Evolutionary conservation across 2,113 vertebrate species (phyloP).

Genomic region (Callocephalon fimbriatum): DNA sequence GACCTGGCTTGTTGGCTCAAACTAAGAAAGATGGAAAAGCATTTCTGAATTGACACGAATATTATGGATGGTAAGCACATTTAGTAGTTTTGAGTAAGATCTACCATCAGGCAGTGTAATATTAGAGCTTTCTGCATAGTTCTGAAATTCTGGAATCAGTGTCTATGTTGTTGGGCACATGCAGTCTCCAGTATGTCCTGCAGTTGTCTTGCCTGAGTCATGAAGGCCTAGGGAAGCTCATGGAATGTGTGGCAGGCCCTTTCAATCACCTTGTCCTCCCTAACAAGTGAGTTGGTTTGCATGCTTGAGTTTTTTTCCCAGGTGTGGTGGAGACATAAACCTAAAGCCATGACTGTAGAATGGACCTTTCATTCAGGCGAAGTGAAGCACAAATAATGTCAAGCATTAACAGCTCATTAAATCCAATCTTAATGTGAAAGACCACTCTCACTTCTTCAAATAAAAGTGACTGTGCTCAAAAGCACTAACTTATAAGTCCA

Average conservation of each 20-base stretch:
- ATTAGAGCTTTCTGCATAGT: not conserved
- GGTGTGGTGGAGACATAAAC: not conserved
- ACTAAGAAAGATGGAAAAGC: not conserved
- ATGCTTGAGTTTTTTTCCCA: not conserved
- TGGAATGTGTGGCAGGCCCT: not conserved
- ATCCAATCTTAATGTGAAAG: not conserved
- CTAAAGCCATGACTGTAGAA: not conserved
- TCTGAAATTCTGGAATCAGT: accelerated
- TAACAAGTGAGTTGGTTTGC: not conserved
- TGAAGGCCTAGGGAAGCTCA: not conserved
- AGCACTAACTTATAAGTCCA: not conserved
- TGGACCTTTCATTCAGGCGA: not conserved
- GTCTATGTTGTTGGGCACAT: not conserved
- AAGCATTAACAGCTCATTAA: not conserved
- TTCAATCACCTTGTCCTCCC: not conserved
- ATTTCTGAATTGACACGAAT: not conserved
- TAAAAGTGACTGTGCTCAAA: not conserved
- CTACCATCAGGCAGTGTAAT: not conserved
- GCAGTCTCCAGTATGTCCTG: accelerated
- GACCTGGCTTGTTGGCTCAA: not conserved
- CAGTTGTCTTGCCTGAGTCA: not conserved
- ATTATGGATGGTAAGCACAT: not conserved
- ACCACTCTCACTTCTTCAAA: not conserved
- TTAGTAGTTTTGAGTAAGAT: not conserved
- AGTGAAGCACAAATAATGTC: not conserved